Evolutionary conservation across 2,113 vertebrate species (phyloP).

Genomic region (Dipodomys ordii): DNA sequence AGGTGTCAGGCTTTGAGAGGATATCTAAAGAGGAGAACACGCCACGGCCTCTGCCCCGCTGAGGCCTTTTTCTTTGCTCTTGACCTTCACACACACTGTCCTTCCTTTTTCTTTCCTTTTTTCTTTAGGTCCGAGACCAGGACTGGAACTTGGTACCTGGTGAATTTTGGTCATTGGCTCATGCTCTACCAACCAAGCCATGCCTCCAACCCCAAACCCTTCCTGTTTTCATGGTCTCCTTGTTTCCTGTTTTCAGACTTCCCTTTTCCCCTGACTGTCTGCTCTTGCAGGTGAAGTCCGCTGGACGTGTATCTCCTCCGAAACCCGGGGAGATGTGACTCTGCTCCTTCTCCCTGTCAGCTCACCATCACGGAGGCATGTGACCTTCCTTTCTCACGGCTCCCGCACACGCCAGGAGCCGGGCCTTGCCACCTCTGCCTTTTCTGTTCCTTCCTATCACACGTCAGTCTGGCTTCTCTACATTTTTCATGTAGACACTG

Average conservation of each 20-base stretch:
- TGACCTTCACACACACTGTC: background rate
- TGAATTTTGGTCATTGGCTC: too few species aligned
- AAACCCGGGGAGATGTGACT: background rate
- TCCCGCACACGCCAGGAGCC: background rate
- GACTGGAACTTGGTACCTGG: too few species aligned
- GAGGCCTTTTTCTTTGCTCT: background rate
- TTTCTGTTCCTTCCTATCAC: background rate
- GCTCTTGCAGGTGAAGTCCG: background rate
- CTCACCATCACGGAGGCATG: fast-evolving
- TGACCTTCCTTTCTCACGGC: background rate
- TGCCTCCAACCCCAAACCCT: too few species aligned
- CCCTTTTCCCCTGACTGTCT: background rate
- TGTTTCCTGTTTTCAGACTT: background rate
- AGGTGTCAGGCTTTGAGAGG: background rate
- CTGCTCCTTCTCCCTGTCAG: background rate
- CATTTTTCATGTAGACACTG: slow-evolving; percentile 5
- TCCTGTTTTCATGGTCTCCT: background rate
- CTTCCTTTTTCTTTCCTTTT: too few species aligned
- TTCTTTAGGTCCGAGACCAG: too few species aligned
- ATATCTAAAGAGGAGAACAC: background rate
- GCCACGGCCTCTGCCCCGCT: background rate
- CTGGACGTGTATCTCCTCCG: background rate
- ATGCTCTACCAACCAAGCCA: too few species aligned
- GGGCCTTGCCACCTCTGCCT: too few species aligned
- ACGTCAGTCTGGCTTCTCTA: background rate